Conservation (phyloP, 2,797 vertebrate genomes). For the Carcharodon carcharias region DNA sequence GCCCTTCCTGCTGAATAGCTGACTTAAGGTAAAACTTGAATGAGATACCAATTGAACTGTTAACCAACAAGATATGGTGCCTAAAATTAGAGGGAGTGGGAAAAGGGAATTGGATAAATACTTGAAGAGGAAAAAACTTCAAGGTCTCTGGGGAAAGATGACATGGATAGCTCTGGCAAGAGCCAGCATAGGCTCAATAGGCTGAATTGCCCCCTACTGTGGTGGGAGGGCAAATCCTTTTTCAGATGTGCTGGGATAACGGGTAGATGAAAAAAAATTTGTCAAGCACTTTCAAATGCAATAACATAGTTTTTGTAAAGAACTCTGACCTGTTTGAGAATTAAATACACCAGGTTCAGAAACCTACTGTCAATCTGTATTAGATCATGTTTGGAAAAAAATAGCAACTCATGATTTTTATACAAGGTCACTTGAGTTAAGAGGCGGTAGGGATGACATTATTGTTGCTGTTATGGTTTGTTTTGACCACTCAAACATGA, state of each 20-base stretch:
- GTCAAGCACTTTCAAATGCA: neutral
- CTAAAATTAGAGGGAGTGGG: neutral
- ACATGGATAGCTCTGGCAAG: neutral
- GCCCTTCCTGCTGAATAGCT: neutral
- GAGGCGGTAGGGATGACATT: neutral
- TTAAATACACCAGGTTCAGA: neutral
- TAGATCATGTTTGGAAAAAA: neutral
- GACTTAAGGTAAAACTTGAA: neutral
- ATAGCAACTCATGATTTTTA: neutral
- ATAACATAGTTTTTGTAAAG: too few relatives aligned
- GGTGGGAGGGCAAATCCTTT: neutral
- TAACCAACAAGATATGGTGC: neutral
- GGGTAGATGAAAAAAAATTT: too few relatives aligned
- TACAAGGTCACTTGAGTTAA: neutral
- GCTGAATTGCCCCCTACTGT: neutral
- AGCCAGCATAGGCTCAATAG: neutral
- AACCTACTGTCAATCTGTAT: neutral
- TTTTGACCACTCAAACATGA: constrained; percentile 41
- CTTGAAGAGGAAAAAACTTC: neutral
- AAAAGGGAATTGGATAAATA: neutral
- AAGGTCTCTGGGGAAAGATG: neutral
- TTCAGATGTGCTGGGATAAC: neutral
- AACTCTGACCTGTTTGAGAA: too few relatives aligned
- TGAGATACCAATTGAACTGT: neutral
- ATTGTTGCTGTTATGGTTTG: constrained; percentile 19